Evolutionary conservation across 2,888 invertebrate species (phyloP), one percentile per base, ranked within the genome.

Genomic region (Furcula furcula): DNA sequence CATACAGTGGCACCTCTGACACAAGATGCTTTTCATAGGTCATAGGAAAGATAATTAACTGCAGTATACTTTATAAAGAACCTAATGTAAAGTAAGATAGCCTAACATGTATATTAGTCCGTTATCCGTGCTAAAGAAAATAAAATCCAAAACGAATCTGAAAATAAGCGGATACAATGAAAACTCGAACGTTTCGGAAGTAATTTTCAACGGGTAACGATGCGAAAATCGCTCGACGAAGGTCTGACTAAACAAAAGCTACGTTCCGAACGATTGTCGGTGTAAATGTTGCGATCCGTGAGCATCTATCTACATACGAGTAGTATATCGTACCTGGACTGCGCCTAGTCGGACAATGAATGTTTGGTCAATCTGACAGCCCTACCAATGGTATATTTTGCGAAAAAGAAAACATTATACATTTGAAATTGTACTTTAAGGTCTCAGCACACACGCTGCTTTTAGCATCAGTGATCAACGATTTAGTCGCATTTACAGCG

Each of bases 321-420:
- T n/a, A n/a, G n/a, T n/a, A n/a, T n/a, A n/a, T n/a, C n/a, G 43
- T 46, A 53, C 45, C 44, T 58, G 47, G 37, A 40, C 40, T 15
- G 33, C 27, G 33, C 25, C 29, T 28, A 14, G 11, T 44, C 56
- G 63, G 57, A 58, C 61, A 69, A 65, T 65, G 53, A 65, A 65
- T 67, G 65, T 71, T 72, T 65, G 66, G 65, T 69, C 66, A 65
- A 67, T 67, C 65, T 60, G 33, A 44, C 26, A 32, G 32, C 45
- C 53, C 43, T 68, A 74, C 71, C 38, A 68, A 26, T 15, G 31
- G n/a, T 13, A 7, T 0, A 10, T n/a, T n/a, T n/a, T n/a, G n/a
- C n/a, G n/a, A n/a, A n/a, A n/a, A n/a, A n/a, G n/a, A n/a, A n/a
- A n/a, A n/a, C n/a, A n/a, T n/a, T n/a, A n/a, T n/a, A n/a, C n/a